A percentile compares a stretch with the other conserved stretches of the same genome.
phyloP scores from a whole-genome alignment of 2,888 invertebrate genomes.

The Chloroclystis v-ata region DNA sequence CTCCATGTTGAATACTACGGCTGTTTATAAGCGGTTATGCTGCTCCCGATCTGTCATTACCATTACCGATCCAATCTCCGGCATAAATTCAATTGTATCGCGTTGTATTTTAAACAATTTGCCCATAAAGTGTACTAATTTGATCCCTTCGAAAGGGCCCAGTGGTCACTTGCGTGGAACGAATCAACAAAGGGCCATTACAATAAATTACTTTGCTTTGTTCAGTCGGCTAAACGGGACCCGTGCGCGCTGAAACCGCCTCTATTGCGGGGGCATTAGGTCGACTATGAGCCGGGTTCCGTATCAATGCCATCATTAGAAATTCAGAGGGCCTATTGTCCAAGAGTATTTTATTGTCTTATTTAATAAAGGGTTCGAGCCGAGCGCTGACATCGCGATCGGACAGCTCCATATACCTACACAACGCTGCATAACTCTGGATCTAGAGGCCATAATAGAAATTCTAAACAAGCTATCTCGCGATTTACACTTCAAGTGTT shows the following conservation, averaged over 20 bases:
- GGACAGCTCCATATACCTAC: neutral
- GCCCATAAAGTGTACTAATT: slow-evolving; percentile 42
- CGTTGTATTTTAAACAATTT: slow-evolving; percentile 27
- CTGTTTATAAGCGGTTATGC: neutral
- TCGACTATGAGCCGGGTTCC: slow-evolving; percentile 1
- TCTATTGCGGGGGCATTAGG: slow-evolving; percentile 11
- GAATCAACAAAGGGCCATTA: slow-evolving; percentile 39
- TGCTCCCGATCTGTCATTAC: slow-evolving; percentile 7
- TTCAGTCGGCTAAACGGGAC: slow-evolving; percentile 22
- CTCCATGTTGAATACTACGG: too few relatives aligned
- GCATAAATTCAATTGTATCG: slow-evolving; percentile 20
- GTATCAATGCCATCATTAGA: slow-evolving; percentile 18
- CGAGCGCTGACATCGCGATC: neutral
- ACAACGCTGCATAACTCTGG: too few relatives aligned
- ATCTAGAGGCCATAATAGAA: too few relatives aligned
- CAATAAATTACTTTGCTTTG: slow-evolving; percentile 39
- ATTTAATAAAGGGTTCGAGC: slow-evolving; percentile 21
- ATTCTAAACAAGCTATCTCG: too few relatives aligned
- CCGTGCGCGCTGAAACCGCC: slow-evolving; percentile 1
- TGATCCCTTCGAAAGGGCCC: slow-evolving; percentile 30
- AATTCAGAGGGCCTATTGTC: slow-evolving; percentile 22
- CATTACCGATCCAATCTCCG: slow-evolving; percentile 9
- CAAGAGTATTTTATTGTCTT: slow-evolving; percentile 22
- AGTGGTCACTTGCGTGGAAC: slow-evolving; percentile 37
- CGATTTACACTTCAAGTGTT: too few relatives aligned